phyloP scores from a whole-genome alignment of 2,888 invertebrate species.

The Pimpla rufipes region DNA sequence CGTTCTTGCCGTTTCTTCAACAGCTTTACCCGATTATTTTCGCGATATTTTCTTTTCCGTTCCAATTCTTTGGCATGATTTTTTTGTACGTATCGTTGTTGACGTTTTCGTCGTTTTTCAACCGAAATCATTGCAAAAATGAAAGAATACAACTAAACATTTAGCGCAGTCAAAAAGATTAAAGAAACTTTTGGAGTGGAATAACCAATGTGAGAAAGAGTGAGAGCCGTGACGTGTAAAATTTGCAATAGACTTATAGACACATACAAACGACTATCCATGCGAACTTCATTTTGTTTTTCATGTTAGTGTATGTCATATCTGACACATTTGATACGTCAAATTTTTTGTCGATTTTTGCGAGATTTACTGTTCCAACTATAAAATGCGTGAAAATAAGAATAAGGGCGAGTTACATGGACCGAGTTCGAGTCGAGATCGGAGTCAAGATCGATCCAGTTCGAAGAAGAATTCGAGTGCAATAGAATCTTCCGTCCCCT shows the following conservation, averaged over 20 bases:
- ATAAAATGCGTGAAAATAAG: neutral
- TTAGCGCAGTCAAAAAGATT: neutral
- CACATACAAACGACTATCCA: neutral
- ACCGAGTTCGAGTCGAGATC: neutral
- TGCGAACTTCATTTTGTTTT: neutral
- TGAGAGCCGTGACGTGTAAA: neutral
- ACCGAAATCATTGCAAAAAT: neutral
- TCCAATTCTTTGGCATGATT: neutral
- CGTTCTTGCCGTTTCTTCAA: neutral
- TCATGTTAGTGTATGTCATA: neutral
- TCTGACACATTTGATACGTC: neutral
- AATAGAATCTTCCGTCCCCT: neutral
- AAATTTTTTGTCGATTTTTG: neutral
- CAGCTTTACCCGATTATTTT: neutral
- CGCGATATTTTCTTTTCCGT: neutral
- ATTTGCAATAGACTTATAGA: neutral
- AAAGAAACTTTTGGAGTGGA: neutral
- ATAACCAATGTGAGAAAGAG: neutral
- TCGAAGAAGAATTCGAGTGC: neutral
- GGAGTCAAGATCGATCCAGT: neutral
- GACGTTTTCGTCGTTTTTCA: neutral
- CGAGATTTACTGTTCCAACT: neutral
- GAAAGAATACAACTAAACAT: neutral
- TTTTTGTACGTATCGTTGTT: neutral
- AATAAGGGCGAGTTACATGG: slow-evolving; percentile 2